Evolutionary conservation across 92 coral and sea anemone genomes (phyloP), one percentile per base, ranked within the genome.

Genomic region (Zoanthus sansibaricus): DNA sequence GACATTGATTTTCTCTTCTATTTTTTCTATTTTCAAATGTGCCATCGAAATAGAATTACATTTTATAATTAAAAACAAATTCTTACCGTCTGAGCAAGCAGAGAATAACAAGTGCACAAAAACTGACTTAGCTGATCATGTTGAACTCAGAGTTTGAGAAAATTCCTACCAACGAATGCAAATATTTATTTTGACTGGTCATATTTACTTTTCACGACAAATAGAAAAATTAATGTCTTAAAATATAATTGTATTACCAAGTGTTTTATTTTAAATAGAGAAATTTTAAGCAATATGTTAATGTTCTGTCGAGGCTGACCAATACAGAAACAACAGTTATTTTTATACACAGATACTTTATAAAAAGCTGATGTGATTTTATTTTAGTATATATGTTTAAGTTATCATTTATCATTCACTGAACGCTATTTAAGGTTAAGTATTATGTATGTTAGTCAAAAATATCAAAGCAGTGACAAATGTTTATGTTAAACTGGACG

Each of bases 171-270:
- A 37, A 46, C 45, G 45, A 7, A 44, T 17, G 47, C 74, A 74
- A 62, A 4, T 80, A 62, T 80, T 80, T 66, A 51, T 62, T 80
- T 80, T 80, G 45, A 47, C 66, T 74, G 61, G 20, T 42, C 5
- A 67, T 80, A 30, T 80, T 80, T 80, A 46, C 73, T 80, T 80
- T 66, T 67, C 74, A 80, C 47, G 45, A 80, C 66, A 64, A 49
- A 80, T 80, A 49, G 66, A 67, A 80, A 66, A 80, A 33, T 46
- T 21, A 47, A 80, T 18, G 75, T 17, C 31, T 44, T 37, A 37
- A 37, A 37, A 37, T 37, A 37, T 37, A 37, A 37, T 3, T 54
- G 30, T 77, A 77, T 59, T 55, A 58, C 64, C 56, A 55, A 77
- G 31, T 54, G 64, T 62, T 31, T 18, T 6, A 10, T 12, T 30